Conservation (phyloP, 1,140 invertebrate species). For the Papilio glaucus region DNA sequence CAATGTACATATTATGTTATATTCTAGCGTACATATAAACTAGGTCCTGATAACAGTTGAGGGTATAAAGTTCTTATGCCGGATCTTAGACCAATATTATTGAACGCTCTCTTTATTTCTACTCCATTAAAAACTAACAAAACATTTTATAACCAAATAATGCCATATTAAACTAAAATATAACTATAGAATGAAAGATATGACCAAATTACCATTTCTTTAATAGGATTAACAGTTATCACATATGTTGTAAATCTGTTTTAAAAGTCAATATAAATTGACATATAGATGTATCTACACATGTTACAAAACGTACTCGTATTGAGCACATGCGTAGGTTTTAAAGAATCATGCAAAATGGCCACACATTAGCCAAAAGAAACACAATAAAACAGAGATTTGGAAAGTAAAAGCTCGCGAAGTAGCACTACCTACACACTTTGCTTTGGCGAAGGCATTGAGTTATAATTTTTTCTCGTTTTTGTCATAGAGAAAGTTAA, state of each 20-base stretch:
- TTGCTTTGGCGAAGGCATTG: constrained; percentile 1
- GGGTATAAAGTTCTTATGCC: no score
- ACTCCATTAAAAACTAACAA: not conserved
- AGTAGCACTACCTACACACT: constrained; percentile 19
- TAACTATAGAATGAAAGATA: not conserved
- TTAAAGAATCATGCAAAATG: not conserved
- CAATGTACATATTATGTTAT: no score
- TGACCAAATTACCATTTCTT: not conserved
- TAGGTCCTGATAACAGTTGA: no score
- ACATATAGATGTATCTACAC: not conserved
- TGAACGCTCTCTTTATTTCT: no score
- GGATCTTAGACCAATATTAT: no score
- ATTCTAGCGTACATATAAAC: no score
- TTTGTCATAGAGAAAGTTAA: constrained; percentile 26
- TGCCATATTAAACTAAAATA: not conserved
- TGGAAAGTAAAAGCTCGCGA: constrained; percentile 26
- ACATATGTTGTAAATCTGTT: not conserved
- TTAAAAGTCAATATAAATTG: not conserved
- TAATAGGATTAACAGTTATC: not conserved
- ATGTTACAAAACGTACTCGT: not conserved
- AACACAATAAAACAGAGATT: constrained; percentile 12
- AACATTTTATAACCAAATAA: not conserved
- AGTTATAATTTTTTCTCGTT: constrained; percentile 32
- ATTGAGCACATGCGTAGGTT: constrained; percentile 23
- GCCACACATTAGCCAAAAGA: constrained; percentile 21